These are phyloP conservation scores for Protosalanx chinensis DNA, from an alignment of 2,797 vertebrate genomes.

Conservation along the genomic window DNA sequence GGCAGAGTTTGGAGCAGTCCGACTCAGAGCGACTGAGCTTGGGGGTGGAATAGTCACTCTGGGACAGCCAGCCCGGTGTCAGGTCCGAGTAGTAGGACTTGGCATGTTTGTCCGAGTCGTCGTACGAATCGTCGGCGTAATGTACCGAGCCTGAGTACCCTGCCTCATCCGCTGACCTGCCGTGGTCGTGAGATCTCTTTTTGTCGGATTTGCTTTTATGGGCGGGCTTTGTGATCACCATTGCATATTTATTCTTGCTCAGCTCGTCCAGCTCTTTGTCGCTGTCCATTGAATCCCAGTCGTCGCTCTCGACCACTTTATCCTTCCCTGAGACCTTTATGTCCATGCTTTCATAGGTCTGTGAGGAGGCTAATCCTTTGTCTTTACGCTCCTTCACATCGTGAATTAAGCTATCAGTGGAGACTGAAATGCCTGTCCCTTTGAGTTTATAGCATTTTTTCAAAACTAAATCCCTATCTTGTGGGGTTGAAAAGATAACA, in stretches of 20 bases:
- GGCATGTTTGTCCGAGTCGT: conserved; percentile 78
- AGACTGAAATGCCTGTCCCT: conserved; percentile 92
- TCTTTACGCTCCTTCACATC: conserved; percentile 90
- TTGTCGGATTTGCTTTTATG: conserved; percentile 79
- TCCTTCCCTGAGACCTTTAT: conserved; percentile 85
- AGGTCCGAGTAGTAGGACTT: conserved; percentile 80
- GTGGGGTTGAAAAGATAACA: conserved; percentile 90
- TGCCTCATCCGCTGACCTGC: conserved; percentile 70
- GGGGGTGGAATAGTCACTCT: conserved; percentile 89
- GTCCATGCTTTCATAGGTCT: conserved; percentile 98
- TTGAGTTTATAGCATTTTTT: conserved; percentile 99
- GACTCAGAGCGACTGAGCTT: conserved; percentile 97
- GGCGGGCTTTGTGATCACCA: conserved; percentile 82
- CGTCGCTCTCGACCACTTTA: conserved; percentile 79
- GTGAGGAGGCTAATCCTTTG: conserved; percentile 86
- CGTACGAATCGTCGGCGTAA: conserved; percentile 75
- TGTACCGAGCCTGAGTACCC: conserved; percentile 76
- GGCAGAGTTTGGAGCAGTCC: conserved; percentile 96
- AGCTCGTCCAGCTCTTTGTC: conserved; percentile 91
- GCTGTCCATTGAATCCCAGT: conserved; percentile 91
- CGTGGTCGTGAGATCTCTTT: conserved; percentile 77
- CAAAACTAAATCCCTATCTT: conserved; percentile 93
- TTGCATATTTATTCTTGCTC: conserved; percentile 88
- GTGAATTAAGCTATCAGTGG: conserved; percentile 89
- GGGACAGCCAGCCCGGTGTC: conserved; percentile 89